These are phyloP conservation scores for Harpalus rufipes DNA, from an alignment of 2,888 invertebrate genomes.

Conservation along the genomic window DNA sequence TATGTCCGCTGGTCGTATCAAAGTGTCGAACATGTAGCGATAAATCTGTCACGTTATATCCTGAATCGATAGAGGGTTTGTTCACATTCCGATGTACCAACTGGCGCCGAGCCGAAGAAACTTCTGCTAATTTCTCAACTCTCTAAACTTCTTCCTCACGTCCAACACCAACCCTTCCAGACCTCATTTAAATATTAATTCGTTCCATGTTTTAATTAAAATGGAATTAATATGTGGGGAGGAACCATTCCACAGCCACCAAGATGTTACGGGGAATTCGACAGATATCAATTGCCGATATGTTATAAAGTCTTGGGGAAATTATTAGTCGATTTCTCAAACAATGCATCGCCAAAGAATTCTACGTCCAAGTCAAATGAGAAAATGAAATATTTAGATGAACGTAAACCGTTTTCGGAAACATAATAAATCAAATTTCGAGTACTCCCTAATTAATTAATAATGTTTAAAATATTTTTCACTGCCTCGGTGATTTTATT, in stretches of 20 bases:
- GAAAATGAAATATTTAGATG: too few species aligned
- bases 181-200: constrained; percentile 63
- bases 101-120: constrained; percentile 17
- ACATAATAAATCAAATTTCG: too few species aligned
- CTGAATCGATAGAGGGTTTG: constrained; percentile 12
- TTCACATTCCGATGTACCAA: constrained; percentile 30
- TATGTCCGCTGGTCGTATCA: constrained; percentile 27
- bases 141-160: constrained; percentile 45
- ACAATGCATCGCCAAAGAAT: too few species aligned
- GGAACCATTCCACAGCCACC: neutral
- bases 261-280: neutral
- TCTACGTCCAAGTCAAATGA: too few species aligned
- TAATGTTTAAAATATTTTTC: too few species aligned
- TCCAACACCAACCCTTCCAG: constrained; percentile 47
- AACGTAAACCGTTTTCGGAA: too few species aligned
- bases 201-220: constrained; percentile 62
- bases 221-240: constrained; percentile 58
- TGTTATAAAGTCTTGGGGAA: too few species aligned
- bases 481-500: too few species aligned
- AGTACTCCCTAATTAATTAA: too few species aligned
- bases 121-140: constrained; percentile 62
- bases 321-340: too few species aligned
- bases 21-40: constrained; percentile 44
- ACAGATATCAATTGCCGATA: neutral
- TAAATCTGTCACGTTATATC: constrained; percentile 44